Conservation (phyloP, 1,140 invertebrate species). For the Planococcus citri region DNA sequence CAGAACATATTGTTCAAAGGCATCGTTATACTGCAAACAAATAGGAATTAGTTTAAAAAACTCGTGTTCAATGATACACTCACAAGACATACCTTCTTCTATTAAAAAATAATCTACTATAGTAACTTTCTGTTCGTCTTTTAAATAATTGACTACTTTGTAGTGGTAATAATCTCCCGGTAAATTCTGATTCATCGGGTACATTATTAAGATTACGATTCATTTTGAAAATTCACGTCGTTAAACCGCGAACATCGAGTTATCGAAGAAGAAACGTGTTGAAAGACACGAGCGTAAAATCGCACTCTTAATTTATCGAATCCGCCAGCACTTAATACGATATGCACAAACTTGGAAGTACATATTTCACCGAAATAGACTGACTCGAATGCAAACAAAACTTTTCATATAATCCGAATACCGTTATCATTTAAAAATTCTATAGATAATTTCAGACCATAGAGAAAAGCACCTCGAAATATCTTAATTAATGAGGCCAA, state of each 20-base stretch:
- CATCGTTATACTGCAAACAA: conserved; percentile 56
- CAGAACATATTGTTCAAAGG: conserved; percentile 82
- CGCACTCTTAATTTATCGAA: background rate
- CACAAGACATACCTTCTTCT: background rate
- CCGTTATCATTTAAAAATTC: background rate
- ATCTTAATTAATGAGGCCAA: conserved; percentile 7
- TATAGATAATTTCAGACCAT: background rate
- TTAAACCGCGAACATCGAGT: too few species aligned
- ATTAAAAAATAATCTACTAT: background rate
- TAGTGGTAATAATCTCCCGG: background rate
- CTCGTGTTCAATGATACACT: too few species aligned
- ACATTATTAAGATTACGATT: background rate
- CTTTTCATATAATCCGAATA: background rate
- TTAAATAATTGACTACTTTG: background rate
- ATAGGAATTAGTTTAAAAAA: background rate
- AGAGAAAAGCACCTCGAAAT: conserved; percentile 6
- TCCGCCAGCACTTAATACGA: background rate
- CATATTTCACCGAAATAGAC: background rate
- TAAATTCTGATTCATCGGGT: background rate
- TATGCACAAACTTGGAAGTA: background rate
- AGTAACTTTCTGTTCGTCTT: background rate
- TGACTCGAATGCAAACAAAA: background rate
- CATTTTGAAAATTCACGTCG: background rate
- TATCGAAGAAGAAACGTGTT: background rate
- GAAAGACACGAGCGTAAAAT: background rate